Evolutionary conservation across 1,140 invertebrate species (phyloP).

Genomic region (Lasaia peninsularis): DNA sequence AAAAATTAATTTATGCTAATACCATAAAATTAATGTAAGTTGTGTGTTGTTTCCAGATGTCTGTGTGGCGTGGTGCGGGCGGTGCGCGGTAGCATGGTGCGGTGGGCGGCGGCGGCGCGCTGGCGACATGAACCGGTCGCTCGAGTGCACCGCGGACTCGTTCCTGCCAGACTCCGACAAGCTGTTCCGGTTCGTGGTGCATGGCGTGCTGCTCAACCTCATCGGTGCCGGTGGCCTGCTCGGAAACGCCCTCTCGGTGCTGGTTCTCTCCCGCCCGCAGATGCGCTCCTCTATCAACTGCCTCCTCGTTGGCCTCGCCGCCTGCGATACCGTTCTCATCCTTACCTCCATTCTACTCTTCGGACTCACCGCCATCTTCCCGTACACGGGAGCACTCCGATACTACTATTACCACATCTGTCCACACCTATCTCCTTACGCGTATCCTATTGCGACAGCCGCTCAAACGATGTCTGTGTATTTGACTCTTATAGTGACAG

Average conservation of each 20-base stretch:
- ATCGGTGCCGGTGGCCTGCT: slow-evolving; percentile 91
- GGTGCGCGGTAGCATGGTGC: slow-evolving; percentile 9
- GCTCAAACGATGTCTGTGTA: slow-evolving; percentile 96
- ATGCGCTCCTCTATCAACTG: slow-evolving; percentile 97
- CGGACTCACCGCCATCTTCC: slow-evolving; percentile 89
- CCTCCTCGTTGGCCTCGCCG: slow-evolving; percentile 91
- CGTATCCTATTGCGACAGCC: slow-evolving; percentile 92
- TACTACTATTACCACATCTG: slow-evolving; percentile 89
- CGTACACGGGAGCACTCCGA: slow-evolving; percentile 86
- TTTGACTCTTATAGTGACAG: slow-evolving; percentile 95
- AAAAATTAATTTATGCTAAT: too few relatives aligned
- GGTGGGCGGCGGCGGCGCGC: slow-evolving; percentile 26
- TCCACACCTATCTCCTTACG: slow-evolving; percentile 87
- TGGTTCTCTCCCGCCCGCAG: slow-evolving; percentile 92
- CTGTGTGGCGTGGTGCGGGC: neutral
- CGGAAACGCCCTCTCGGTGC: slow-evolving; percentile 93
- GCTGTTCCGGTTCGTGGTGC: slow-evolving; percentile 88
- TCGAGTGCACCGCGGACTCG: slow-evolving; percentile 66
- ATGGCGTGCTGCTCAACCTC: slow-evolving; percentile 89
- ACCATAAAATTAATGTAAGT: neutral
- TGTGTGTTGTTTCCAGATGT: neutral
- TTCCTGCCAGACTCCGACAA: slow-evolving; percentile 65
- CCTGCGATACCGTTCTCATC: slow-evolving; percentile 93
- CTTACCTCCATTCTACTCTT: slow-evolving; percentile 92
- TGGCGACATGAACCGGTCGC: slow-evolving; percentile 45